A percentile compares a stretch with the other conserved stretches of the same genome.
Evolutionary conservation across 2,797 vertebrate genomes (phyloP).

Genomic region (Vultur gryphus): DNA sequence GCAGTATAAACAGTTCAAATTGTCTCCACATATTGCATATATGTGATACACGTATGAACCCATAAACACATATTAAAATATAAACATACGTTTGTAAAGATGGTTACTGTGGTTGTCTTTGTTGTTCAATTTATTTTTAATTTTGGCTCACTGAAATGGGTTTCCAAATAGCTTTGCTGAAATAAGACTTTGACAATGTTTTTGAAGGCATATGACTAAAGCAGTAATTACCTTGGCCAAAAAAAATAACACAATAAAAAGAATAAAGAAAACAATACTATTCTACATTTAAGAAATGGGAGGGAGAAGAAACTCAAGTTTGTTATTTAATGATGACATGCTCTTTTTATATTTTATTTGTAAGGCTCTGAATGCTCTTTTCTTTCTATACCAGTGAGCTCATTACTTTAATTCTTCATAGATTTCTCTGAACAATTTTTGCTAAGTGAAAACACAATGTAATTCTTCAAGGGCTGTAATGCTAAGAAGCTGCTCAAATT

Average conservation of each 20-base stretch:
- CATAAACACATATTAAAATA: background rate
- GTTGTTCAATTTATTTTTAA: background rate
- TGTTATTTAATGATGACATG: constrained; percentile 38
- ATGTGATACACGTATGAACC: background rate
- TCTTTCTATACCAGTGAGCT: constrained; percentile 63
- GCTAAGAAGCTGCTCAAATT: constrained; percentile 68
- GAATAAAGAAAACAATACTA: constrained; percentile 42
- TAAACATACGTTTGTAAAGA: constrained; percentile 17
- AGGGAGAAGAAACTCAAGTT: constrained; percentile 38
- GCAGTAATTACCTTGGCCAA: constrained; percentile 41
- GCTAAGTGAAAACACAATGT: constrained; percentile 64
- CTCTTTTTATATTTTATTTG: constrained; percentile 57
- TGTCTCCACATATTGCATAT: background rate
- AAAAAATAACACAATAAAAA: constrained; percentile 41
- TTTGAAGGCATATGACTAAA: constrained; percentile 55
- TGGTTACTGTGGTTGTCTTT: constrained; percentile 17
- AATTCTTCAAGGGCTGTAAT: constrained; percentile 62
- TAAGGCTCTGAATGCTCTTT: constrained; percentile 50
- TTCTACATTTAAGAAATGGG: constrained; percentile 35
- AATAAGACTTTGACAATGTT: constrained; percentile 61
- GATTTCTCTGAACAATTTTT: constrained; percentile 68
- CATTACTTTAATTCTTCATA: constrained; percentile 65
- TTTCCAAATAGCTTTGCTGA: constrained; percentile 67
- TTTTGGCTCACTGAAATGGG: constrained; percentile 44
- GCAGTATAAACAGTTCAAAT: background rate